phyloP scores from a whole-genome alignment of 2,797 vertebrate species.

The Pagetopsis macropterus region DNA sequence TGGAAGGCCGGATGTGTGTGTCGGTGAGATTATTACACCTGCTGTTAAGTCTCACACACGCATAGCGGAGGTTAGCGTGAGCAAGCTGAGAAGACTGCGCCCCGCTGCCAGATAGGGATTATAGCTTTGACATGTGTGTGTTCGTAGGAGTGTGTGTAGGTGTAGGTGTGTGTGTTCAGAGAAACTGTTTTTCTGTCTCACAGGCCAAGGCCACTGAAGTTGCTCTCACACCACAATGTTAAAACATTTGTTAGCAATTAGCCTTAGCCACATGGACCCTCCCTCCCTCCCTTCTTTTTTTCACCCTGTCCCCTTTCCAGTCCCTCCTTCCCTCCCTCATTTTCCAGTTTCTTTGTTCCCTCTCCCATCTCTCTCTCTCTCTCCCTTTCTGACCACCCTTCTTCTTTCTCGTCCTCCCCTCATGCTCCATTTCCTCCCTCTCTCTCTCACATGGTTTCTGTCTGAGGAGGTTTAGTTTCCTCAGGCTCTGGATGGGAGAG shows the following conservation, averaged over 20 bases:
- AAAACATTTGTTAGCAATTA: constrained; percentile 90
- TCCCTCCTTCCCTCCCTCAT: constrained; percentile 61
- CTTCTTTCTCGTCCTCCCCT: constrained; percentile 31
- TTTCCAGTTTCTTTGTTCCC: constrained; percentile 71
- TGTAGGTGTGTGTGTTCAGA: constrained; percentile 43
- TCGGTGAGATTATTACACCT: constrained; percentile 60
- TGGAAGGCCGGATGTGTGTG: constrained; percentile 40
- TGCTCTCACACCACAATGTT: constrained; percentile 69
- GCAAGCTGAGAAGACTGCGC: constrained; percentile 30
- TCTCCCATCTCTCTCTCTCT: constrained; percentile 49
- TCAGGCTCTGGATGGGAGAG: constrained; percentile 60
- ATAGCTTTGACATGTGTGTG: constrained; percentile 43
- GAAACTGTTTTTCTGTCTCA: constrained; percentile 48
- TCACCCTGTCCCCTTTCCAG: constrained; percentile 56
- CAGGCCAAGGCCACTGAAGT: constrained; percentile 63
- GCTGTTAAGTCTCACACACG: constrained; percentile 44
- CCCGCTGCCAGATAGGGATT: constrained; percentile 57
- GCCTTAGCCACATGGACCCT: constrained; percentile 60
- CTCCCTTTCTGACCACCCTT: constrained; percentile 43
- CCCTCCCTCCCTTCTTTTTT: constrained; percentile 43
- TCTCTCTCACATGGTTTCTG: constrained; percentile 76
- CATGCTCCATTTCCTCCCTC: constrained; percentile 55
- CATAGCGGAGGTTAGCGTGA: constrained; percentile 38
- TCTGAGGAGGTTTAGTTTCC: constrained; percentile 70
- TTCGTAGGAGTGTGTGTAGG: constrained; percentile 3